phyloP scores from a whole-genome alignment of 2,113 vertebrate species.

The Austrofundulus limnaeus region DNA sequence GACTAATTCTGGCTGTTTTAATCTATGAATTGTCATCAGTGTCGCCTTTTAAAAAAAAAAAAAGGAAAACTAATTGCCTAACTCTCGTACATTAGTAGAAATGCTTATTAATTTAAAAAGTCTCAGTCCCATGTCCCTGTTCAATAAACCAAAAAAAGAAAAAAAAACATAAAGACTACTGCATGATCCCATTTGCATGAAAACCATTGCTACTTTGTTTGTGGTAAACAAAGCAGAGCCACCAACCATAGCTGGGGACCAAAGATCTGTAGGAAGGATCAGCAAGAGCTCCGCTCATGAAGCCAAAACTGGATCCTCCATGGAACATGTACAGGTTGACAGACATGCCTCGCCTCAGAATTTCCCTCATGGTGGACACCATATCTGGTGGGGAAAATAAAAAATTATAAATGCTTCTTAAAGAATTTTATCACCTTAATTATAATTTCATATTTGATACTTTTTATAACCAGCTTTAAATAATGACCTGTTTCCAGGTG shows the following conservation, averaged over 20 bases:
- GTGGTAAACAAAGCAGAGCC: not conserved
- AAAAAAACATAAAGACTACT: not conserved
- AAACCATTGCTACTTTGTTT: slow-evolving; percentile 7
- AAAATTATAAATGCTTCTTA: not conserved
- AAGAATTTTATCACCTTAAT: too few species aligned
- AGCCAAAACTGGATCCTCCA: slow-evolving; percentile 94
- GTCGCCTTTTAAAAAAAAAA: too few species aligned
- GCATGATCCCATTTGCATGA: slow-evolving; percentile 29
- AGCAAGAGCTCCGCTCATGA: slow-evolving; percentile 87
- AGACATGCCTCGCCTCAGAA: slow-evolving; percentile 84
- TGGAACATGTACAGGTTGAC: slow-evolving; percentile 97
- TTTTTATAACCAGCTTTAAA: not conserved
- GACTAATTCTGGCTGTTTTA: too few species aligned
- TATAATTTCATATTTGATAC: too few species aligned
- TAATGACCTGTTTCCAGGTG: not conserved
- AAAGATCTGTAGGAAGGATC: slow-evolving; percentile 85
- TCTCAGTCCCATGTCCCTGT: too few species aligned
- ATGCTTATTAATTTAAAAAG: too few species aligned
- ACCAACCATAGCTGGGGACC: slow-evolving; percentile 91
- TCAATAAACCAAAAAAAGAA: too few species aligned
- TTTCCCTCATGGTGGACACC: slow-evolving; percentile 80
- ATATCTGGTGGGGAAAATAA: slow-evolving; percentile 83
- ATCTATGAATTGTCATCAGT: too few species aligned
- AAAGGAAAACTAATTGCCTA: too few species aligned
- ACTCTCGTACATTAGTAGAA: not conserved